These are phyloP conservation scores for Nomada ferruginata DNA, from an alignment of 2,888 invertebrate species.

Conservation along the genomic window DNA sequence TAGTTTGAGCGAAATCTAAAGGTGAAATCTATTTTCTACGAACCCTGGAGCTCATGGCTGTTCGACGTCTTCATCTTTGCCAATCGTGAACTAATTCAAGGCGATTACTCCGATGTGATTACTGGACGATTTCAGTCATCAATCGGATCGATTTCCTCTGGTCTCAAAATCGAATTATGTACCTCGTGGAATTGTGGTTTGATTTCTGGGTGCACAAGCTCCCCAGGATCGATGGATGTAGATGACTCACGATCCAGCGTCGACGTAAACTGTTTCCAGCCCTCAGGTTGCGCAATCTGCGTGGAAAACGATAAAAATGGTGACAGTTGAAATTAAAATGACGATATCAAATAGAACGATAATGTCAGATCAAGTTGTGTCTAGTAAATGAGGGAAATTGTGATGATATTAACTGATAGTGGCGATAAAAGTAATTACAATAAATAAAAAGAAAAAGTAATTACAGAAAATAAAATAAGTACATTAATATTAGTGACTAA, in stretches of 20 bases:
- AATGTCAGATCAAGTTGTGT: too few species aligned
- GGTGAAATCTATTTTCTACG: neutral
- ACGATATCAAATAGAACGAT: neutral
- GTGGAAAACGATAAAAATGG: neutral
- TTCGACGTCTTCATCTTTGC: neutral
- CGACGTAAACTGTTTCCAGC: conserved; percentile 20
- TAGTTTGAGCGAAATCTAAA: neutral
- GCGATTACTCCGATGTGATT: conserved; percentile 16
- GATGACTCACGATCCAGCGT: conserved; percentile 41
- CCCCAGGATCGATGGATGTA: conserved; percentile 32
- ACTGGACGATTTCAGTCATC: conserved; percentile 1
- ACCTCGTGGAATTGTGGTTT: conserved; percentile 24
- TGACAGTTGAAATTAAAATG: neutral
- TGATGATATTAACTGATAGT: too few species aligned
- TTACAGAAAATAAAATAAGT: too few species aligned
- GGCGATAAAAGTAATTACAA: too few species aligned
- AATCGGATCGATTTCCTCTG: conserved; percentile 8
- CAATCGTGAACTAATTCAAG: neutral
- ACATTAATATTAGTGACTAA: too few species aligned
- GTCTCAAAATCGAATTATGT: neutral
- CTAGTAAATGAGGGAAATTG: too few species aligned
- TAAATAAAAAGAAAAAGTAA: too few species aligned
- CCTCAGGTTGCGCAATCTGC: conserved; percentile 16
- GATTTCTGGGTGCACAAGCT: conserved; percentile 37
- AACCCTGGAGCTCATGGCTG: too few species aligned